phyloP scores from a whole-genome alignment of 92 coral and sea anemone species.

The Siderastrea siderea region DNA sequence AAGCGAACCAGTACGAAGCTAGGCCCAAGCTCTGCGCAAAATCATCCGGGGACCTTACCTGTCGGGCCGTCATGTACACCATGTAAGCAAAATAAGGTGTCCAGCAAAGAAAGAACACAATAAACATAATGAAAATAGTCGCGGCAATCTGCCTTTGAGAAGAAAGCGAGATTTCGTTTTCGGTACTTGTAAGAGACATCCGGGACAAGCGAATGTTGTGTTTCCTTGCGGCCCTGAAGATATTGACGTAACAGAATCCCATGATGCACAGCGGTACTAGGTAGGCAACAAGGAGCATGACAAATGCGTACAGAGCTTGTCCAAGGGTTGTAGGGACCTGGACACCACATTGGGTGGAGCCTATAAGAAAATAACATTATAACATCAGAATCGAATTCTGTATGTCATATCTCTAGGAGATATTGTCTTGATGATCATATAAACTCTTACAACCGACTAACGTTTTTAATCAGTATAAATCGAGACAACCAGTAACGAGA shows the following conservation, averaged over 20 bases:
- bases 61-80: constrained; percentile 57
- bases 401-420: too few species aligned
- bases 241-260: constrained; percentile 81
- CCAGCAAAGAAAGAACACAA: constrained; percentile 82
- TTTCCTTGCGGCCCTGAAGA: constrained; percentile 71
- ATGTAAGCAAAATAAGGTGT: constrained; percentile 77
- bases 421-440: too few species aligned
- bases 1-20: constrained; percentile 82
- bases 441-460: too few species aligned
- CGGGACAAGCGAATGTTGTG: constrained; percentile 74
- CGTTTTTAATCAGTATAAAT: too few species aligned
- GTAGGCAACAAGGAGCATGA: constrained; percentile 66
- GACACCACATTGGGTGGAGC: constrained; percentile 82
- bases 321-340: constrained; percentile 60
- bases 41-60: constrained; percentile 27
- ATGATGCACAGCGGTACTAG: constrained; percentile 80
- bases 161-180: constrained; percentile 14
- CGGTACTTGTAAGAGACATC: constrained; percentile 32
- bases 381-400: too few species aligned
- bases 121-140: constrained; percentile 79
- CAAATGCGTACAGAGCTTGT: constrained; percentile 57
- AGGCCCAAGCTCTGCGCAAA: constrained; percentile 55
- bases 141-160: constrained; percentile 73
- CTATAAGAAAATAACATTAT: constrained; percentile 22
- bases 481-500: too few species aligned